Conservation (phyloP, 92 coral and sea anemone genomes). For the Palythoa caribaeorum region DNA sequence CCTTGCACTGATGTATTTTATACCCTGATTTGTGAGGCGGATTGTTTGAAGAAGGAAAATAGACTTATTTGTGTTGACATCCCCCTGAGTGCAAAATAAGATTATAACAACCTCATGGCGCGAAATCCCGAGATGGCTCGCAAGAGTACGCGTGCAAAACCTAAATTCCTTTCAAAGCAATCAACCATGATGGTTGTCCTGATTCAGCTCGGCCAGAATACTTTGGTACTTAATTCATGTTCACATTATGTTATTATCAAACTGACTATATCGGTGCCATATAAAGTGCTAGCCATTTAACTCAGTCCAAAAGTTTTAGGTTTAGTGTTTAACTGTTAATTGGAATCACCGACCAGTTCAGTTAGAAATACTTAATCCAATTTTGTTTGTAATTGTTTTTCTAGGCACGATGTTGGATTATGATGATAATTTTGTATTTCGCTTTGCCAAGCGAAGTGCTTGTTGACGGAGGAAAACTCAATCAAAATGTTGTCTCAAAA, state of each 20-base stretch:
- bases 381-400: neutral
- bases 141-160: neutral
- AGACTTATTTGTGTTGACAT: slow-evolving; percentile 13
- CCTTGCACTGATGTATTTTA: neutral
- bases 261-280: no score
- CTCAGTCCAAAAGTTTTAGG: neutral
- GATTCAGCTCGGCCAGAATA: neutral
- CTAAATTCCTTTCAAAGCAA: neutral
- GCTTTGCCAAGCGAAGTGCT: slow-evolving; percentile 32
- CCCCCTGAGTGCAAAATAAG: slow-evolving; percentile 9
- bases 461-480: neutral
- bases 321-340: neutral
- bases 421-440: slow-evolving; percentile 22
- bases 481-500: neutral
- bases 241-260: neutral
- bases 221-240: slow-evolving; percentile 1
- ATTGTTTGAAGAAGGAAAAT: slow-evolving; percentile 17
- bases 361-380: neutral
- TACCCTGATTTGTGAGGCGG: neutral
- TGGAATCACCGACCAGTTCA: neutral
- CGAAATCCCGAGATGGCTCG: slow-evolving; percentile 19
- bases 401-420: slow-evolving; percentile 45
- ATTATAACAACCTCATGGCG: slow-evolving; percentile 32
- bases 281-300: neutral
- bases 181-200: slow-evolving; percentile 1